Evolutionary conservation across 2,797 vertebrate genomes (phyloP).

Genomic region (Varecia variegata): DNA sequence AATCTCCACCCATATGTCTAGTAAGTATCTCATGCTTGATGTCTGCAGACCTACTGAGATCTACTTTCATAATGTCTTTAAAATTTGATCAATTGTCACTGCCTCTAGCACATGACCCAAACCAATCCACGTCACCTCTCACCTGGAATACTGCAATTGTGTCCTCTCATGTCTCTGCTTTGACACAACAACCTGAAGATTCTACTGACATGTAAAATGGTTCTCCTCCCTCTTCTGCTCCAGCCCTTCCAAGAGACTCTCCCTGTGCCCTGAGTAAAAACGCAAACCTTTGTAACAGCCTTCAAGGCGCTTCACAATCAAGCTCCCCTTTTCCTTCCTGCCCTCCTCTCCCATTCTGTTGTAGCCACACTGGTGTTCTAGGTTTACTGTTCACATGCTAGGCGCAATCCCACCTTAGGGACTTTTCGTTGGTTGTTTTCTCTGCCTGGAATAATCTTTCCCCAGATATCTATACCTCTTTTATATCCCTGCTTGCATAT

Average conservation of each 20-base stretch:
- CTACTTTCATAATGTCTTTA: neutral
- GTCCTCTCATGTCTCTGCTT: neutral
- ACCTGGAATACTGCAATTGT: neutral
- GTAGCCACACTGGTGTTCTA: neutral
- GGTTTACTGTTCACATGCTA: neutral
- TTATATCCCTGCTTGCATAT: neutral
- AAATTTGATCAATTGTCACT: neutral
- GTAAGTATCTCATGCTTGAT: neutral
- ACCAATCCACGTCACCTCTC: neutral
- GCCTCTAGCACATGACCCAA: neutral
- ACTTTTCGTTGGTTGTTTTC: neutral
- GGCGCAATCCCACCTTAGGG: neutral
- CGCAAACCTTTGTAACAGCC: neutral
- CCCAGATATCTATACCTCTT: neutral
- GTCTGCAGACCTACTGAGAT: neutral
- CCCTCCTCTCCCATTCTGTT: neutral
- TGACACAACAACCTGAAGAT: neutral
- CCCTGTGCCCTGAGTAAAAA: neutral
- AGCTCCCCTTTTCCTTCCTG: neutral
- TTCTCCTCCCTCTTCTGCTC: neutral
- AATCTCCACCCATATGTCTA: neutral
- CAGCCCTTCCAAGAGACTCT: neutral
- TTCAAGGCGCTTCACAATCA: neutral
- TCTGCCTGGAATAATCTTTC: neutral
- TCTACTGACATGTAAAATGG: neutral